Evolutionary conservation across 2,888 invertebrate species (phyloP).

Genomic region (Ophion ventricosus): DNA sequence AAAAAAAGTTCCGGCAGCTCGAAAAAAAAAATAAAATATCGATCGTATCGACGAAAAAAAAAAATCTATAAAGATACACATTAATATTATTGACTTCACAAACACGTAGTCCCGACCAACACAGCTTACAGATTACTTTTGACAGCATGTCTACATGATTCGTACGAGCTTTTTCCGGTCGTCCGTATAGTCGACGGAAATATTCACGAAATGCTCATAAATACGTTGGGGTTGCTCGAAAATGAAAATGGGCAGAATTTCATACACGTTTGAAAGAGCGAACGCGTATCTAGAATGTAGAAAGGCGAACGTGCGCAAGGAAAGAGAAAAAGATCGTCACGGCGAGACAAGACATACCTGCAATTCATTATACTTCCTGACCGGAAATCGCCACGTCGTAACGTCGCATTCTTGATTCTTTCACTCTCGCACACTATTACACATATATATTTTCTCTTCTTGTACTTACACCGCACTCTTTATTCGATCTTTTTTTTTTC

Average conservation of each 20-base stretch:
- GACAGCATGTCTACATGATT: no score
- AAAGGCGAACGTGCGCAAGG: constrained; percentile 5
- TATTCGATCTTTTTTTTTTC: constrained; percentile 31
- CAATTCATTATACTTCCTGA: constrained; percentile 49
- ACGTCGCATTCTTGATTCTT: constrained; percentile 50
- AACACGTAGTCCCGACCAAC: no score
- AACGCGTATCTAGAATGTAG: constrained; percentile 10
- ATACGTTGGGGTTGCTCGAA: neutral
- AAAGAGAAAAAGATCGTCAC: constrained; percentile 18
- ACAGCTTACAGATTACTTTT: no score
- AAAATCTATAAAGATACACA: no score
- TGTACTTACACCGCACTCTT: neutral
- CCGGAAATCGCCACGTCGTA: constrained; percentile 46
- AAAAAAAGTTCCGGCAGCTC: no score
- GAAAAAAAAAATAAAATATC: no score
- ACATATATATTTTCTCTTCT: constrained; percentile 15
- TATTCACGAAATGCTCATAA: neutral
- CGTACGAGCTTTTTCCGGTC: no score
- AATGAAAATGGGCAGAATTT: constrained; percentile 19
- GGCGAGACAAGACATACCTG: constrained; percentile 36
- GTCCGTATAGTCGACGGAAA: no score
- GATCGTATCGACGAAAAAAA: no score
- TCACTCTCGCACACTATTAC: constrained; percentile 13
- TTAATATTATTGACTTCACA: no score
- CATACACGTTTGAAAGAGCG: neutral